Evolutionary conservation across 1,140 invertebrate genomes (phyloP).

Genomic region (Charaxes varanes): DNA sequence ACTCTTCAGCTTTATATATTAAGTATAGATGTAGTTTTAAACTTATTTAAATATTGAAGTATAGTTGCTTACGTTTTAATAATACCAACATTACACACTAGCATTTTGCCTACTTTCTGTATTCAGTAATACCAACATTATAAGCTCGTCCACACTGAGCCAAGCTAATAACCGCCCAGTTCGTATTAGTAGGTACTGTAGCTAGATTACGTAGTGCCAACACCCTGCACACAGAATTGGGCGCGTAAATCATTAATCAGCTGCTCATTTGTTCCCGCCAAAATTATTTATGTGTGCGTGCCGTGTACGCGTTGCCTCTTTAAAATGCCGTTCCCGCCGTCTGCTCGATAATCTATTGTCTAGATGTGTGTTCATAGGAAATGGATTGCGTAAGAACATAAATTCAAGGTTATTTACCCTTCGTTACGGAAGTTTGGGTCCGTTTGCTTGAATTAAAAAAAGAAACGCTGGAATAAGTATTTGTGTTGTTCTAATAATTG

Average conservation of each 20-base stretch:
- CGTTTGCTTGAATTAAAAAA: no score
- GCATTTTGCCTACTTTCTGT: not conserved
- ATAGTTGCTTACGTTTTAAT: no score
- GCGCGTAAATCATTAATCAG: slow-evolving; percentile 68
- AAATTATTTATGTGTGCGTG: slow-evolving; percentile 60
- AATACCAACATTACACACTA: no score
- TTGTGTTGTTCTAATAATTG: no score
- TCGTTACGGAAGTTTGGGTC: not conserved
- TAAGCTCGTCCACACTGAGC: not conserved
- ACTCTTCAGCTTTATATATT: no score
- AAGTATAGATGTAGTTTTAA: no score
- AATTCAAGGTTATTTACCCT: slow-evolving; percentile 1
- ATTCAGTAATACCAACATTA: not conserved
- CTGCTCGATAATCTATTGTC: slow-evolving; percentile 28
- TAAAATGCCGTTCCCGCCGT: slow-evolving; percentile 42
- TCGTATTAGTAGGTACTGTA: no score
- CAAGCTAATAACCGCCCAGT: no score
- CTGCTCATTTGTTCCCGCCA: slow-evolving; percentile 63
- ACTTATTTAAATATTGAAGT: no score
- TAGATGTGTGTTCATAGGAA: slow-evolving; percentile 10
- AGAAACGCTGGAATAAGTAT: no score
- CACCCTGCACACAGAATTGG: slow-evolving; percentile 44
- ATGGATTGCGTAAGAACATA: slow-evolving; percentile 2
- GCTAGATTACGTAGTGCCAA: slow-evolving; percentile 15
- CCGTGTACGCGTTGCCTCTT: slow-evolving; percentile 35